Conservation (phyloP, 2,888 invertebrate species). For the Corythucha ciliata region DNA sequence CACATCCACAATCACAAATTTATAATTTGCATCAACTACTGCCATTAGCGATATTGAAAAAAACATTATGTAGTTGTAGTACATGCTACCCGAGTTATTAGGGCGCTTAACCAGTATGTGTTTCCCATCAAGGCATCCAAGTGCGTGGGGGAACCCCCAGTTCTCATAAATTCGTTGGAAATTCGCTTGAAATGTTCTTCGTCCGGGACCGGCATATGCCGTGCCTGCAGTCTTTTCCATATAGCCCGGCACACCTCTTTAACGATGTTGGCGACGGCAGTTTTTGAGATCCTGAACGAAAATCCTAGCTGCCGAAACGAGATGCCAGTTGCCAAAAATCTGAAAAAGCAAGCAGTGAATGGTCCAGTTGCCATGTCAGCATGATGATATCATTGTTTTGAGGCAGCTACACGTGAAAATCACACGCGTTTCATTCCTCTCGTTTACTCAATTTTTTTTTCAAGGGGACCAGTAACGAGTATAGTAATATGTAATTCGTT, state of each 20-base stretch:
- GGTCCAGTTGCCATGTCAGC: too few species aligned
- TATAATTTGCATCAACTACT: constrained; percentile 5
- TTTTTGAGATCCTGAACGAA: constrained; percentile 7
- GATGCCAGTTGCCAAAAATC: constrained; percentile 2
- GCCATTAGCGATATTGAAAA: constrained; percentile 9
- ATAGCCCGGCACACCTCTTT: background rate
- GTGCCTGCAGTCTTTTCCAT: background rate
- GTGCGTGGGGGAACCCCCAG: constrained; percentile 2
- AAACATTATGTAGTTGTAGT: background rate
- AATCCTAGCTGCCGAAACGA: constrained; percentile 10
- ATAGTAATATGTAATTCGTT: too few species aligned
- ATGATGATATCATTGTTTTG: too few species aligned
- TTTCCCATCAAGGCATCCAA: constrained; percentile 2
- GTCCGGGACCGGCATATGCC: background rate
- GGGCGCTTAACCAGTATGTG: constrained; percentile 6
- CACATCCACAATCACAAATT: constrained; percentile 1
- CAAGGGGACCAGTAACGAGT: too few species aligned
- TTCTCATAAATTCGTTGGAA: background rate
- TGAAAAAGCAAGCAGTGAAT: too few species aligned
- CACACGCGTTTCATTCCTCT: too few species aligned
- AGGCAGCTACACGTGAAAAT: too few species aligned
- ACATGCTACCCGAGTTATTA: background rate
- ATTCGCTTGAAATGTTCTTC: background rate
- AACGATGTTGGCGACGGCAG: background rate
- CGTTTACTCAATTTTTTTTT: too few species aligned